Percentiles rank a stretch among this genome's conserved stretches.
phyloP scores from a whole-genome alignment of 2,888 invertebrate species.

The Diaphora mendica region DNA sequence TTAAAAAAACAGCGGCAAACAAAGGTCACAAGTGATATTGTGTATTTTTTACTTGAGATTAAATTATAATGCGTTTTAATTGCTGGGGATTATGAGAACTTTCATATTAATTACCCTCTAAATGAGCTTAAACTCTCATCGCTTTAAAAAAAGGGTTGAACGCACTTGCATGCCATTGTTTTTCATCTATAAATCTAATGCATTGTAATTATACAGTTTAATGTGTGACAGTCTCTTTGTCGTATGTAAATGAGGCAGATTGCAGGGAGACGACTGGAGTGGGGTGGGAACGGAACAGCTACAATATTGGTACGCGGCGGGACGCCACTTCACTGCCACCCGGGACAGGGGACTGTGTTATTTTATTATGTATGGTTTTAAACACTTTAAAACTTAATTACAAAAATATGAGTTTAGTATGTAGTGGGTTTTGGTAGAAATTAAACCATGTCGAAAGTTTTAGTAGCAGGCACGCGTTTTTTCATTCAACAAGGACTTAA shows the following conservation, averaged over 20 bases:
- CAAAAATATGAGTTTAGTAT: constrained; percentile 12
- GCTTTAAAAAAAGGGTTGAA: constrained; percentile 77
- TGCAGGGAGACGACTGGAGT: constrained; percentile 60
- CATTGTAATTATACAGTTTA: constrained; percentile 83
- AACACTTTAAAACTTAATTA: constrained; percentile 47
- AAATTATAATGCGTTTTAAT: constrained; percentile 69
- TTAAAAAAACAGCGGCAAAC: constrained; percentile 44
- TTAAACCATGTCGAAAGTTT: neutral
- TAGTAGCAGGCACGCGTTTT: neutral
- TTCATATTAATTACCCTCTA: constrained; percentile 82
- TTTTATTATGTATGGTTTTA: constrained; percentile 58
- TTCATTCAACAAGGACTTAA: neutral
- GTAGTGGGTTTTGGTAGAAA: neutral
- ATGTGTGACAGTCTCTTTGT: constrained; percentile 83
- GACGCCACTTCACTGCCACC: constrained; percentile 71
- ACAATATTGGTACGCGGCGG: constrained; percentile 77
- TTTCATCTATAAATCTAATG: constrained; percentile 83
- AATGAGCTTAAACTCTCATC: constrained; percentile 77
- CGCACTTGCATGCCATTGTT: constrained; percentile 74
- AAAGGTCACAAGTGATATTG: constrained; percentile 62
- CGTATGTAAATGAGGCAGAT: constrained; percentile 79
- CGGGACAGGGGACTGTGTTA: constrained; percentile 54
- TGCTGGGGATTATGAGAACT: constrained; percentile 80
- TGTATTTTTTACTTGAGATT: constrained; percentile 60
- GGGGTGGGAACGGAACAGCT: constrained; percentile 76